These are phyloP conservation scores for Autographa gamma DNA, from an alignment of 2,888 invertebrate species.

Conservation along the genomic window DNA sequence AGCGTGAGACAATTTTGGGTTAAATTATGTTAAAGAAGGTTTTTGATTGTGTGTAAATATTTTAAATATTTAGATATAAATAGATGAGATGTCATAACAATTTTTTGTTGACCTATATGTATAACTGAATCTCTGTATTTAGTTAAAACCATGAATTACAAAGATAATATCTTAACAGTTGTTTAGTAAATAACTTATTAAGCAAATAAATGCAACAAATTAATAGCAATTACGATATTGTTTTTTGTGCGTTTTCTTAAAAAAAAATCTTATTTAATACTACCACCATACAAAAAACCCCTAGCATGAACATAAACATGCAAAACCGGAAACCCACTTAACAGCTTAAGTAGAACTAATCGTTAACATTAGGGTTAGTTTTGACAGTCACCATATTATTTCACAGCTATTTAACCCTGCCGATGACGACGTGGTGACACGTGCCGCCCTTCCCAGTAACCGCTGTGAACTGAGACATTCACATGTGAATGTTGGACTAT, in stretches of 20 bases:
- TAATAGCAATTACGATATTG: no score
- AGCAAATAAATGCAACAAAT: no score
- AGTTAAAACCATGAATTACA: no score
- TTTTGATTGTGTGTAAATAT: background rate
- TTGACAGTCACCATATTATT: background rate
- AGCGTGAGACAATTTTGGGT: slow-evolving; percentile 2
- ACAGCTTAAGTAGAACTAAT: background rate
- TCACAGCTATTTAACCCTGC: slow-evolving; percentile 22
- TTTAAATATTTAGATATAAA: background rate
- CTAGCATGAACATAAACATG: background rate
- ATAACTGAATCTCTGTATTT: no score
- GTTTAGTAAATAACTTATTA: no score
- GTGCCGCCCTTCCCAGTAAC: slow-evolving; percentile 24
- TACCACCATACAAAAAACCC: no score
- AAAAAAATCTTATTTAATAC: no score
- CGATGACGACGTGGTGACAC: slow-evolving; percentile 10
- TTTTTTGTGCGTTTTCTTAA: no score
- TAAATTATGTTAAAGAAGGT: background rate
- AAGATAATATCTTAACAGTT: no score
- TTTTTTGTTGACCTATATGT: no score
- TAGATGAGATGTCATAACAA: background rate
- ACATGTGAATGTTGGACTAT: slow-evolving; percentile 37
- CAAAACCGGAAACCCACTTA: slow-evolving; percentile 2
- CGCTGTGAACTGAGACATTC: slow-evolving; percentile 26
- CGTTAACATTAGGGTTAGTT: background rate